phyloP scores from a whole-genome alignment of 2,113 vertebrate genomes.

The Chloroceryle aenea region DNA sequence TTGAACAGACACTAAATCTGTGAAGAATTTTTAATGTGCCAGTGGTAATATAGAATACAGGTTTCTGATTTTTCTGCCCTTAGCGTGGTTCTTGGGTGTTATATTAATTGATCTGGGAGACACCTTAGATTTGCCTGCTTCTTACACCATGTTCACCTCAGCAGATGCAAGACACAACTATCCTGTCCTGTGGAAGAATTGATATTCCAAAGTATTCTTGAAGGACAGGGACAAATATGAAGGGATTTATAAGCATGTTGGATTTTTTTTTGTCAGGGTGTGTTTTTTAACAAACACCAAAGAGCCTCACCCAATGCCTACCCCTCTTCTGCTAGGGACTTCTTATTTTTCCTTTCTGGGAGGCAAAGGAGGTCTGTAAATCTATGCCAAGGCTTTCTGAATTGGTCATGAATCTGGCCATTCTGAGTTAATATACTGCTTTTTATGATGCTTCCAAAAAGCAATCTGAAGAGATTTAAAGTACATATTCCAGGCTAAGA shows the following conservation, averaged over 20 bases:
- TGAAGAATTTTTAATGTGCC: not conserved
- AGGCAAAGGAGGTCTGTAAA: not conserved
- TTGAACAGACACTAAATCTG: not conserved
- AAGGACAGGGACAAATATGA: not conserved
- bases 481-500: not conserved
- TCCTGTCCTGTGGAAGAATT: not conserved
- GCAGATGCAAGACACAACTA: not conserved
- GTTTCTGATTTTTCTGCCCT: not conserved
- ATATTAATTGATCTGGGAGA: not conserved
- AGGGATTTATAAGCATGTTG: not conserved
- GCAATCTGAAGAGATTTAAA: not conserved
- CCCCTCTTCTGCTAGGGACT: not conserved
- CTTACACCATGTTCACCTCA: not conserved
- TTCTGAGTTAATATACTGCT: not conserved
- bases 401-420: not conserved
- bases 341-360: not conserved
- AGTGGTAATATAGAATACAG: not conserved
- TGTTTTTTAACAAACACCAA: not conserved
- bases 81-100: not conserved
- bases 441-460: not conserved
- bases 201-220: not conserved
- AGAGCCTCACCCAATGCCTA: not conserved
- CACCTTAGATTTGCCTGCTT: not conserved
- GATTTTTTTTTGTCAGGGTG: not conserved
- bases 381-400: not conserved